Conservation (phyloP, 2,113 vertebrate species). For the Ophiodon elongatus region DNA sequence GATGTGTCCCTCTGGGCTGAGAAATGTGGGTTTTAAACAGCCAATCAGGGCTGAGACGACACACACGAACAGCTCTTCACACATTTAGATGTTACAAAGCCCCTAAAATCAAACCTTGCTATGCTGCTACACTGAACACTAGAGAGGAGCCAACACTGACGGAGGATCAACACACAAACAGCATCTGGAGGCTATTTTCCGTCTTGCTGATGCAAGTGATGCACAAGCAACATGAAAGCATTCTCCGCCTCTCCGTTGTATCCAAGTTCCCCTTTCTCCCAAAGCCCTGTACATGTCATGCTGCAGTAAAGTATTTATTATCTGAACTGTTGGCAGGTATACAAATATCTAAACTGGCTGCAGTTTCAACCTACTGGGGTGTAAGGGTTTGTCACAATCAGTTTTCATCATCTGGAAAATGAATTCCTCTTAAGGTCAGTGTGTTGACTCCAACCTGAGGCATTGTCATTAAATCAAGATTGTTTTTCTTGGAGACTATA, state of each 20-base stretch:
- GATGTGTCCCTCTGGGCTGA: constrained; percentile 38
- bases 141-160: constrained; percentile 16
- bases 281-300: not conserved
- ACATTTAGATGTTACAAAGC: constrained; percentile 36
- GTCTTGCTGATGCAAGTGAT: not conserved
- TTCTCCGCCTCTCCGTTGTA: not conserved
- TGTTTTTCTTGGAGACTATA: not conserved
- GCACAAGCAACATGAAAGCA: not conserved
- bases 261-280: not conserved
- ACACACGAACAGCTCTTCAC: constrained; percentile 55
- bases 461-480: constrained; percentile 6
- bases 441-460: not conserved
- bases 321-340: constrained; percentile 1
- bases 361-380: not conserved
- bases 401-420: constrained; percentile 4
- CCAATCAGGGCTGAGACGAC: constrained; percentile 24
- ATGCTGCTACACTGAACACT: constrained; percentile 17
- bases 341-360: constrained; percentile 1
- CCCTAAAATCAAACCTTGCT: constrained; percentile 34
- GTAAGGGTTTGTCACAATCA: constrained; percentile 13
- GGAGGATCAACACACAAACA: constrained; percentile 26
- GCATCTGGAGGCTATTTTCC: not conserved
- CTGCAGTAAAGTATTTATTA: not conserved
- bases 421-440: not conserved
- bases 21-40: constrained; percentile 58